A percentile compares a stretch with the other conserved stretches of the same genome.
These are phyloP conservation scores for Caradrina clavipalpis DNA, from an alignment of 2,888 invertebrate species.

Conservation along the genomic window DNA sequence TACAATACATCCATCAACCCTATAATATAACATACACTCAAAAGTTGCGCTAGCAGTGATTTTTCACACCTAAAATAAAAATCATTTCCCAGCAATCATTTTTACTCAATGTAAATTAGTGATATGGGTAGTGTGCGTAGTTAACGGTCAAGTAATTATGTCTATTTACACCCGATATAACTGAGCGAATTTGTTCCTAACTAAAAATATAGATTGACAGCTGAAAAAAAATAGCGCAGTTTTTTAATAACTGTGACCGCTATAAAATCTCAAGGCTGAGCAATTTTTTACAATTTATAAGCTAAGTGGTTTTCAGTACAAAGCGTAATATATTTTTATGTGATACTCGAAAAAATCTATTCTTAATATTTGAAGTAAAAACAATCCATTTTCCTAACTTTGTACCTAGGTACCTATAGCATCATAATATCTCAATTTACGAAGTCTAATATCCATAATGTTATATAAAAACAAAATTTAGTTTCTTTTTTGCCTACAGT, in stretches of 20 bases:
- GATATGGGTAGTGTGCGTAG: no score
- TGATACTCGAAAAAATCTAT: constrained; percentile 2
- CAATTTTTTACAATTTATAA: neutral
- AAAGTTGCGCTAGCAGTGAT: no score
- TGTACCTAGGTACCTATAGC: neutral
- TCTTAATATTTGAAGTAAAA: neutral
- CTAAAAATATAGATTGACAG: neutral
- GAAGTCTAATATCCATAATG: constrained; percentile 16
- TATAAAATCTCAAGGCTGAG: constrained; percentile 3
- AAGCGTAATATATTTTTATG: neutral
- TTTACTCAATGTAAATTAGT: no score
- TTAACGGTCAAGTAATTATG: no score
- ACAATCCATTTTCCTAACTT: neutral
- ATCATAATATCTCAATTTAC: constrained; percentile 22
- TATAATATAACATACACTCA: no score
- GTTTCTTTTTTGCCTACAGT: constrained; percentile 6
- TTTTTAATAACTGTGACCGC: neutral
- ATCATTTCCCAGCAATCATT: no score
- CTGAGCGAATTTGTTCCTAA: no score
- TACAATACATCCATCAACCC: no score
- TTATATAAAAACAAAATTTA: constrained; percentile 14
- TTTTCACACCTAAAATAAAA: no score
- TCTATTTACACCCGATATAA: no score
- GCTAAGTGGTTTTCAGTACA: constrained; percentile 9
- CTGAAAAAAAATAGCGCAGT: constrained; percentile 1